phyloP scores from a whole-genome alignment of 2,797 vertebrate genomes.

The Fistularia commersonii region DNA sequence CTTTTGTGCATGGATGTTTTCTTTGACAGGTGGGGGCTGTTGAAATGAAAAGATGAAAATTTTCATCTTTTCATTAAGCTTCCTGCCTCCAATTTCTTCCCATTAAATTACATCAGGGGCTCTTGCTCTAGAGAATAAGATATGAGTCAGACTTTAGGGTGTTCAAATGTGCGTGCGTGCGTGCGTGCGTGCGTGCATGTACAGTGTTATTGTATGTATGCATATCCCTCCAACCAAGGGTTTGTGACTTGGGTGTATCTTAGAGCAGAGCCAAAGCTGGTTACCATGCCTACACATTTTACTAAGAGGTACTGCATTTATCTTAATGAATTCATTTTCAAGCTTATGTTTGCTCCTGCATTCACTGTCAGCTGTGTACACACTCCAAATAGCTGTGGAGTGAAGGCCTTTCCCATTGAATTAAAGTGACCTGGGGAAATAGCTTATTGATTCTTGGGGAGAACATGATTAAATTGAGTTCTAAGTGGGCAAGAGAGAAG shows the following conservation, averaged over 20 bases:
- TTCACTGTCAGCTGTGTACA: conserved; percentile 72
- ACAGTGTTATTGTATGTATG: conserved; percentile 6
- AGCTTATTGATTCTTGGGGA: conserved; percentile 70
- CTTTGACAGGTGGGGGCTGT: conserved; percentile 48
- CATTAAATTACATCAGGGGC: conserved; percentile 63
- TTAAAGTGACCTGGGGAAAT: conserved; percentile 63
- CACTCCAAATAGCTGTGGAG: conserved; percentile 60
- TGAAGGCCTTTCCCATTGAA: conserved; percentile 48
- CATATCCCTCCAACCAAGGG: conserved; percentile 26
- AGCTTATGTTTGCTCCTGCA: conserved; percentile 63
- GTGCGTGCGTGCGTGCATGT: not conserved
- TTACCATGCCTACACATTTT: conserved; percentile 71
- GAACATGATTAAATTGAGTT: conserved; percentile 68
- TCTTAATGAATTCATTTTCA: conserved; percentile 75
- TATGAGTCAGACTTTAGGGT: too few relatives aligned
- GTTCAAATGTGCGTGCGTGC: not conserved
- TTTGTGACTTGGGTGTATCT: conserved; percentile 46
- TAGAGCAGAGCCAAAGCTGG: conserved; percentile 40
- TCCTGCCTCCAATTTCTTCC: conserved; percentile 52
- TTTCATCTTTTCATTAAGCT: conserved; percentile 57
- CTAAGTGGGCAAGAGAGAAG: conserved; percentile 49
- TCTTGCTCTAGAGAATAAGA: conserved; percentile 23
- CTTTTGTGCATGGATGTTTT: conserved; percentile 40
- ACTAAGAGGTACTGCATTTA: conserved; percentile 47
- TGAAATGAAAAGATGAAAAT: conserved; percentile 54